phyloP scores from a whole-genome alignment of 2,888 invertebrate genomes.

The Neocrepidodera transversa region DNA sequence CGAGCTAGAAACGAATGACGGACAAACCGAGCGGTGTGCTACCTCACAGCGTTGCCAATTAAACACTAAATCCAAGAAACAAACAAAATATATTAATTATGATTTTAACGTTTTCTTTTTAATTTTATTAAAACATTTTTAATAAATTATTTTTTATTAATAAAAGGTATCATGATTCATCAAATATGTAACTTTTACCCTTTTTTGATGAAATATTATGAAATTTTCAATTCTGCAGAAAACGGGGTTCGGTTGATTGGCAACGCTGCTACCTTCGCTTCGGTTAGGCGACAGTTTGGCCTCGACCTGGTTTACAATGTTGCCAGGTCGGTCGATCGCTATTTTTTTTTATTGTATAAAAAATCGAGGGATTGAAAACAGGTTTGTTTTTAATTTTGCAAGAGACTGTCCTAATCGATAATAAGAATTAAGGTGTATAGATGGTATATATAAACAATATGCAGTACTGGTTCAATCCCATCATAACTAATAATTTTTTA shows the following conservation, averaged over 20 bases:
- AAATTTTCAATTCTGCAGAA: too few species aligned
- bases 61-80: too few species aligned
- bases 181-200: too few species aligned
- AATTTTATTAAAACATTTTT: not conserved
- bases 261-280: not conserved
- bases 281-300: constrained; percentile 14
- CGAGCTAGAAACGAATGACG: constrained; percentile 6
- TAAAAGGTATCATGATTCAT: not conserved
- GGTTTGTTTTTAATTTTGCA: constrained; percentile 7
- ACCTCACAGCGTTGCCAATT: not conserved
- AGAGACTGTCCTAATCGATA: not conserved
- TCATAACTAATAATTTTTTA: too few species aligned
- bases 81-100: too few species aligned
- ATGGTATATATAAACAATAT: not conserved
- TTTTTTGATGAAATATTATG: too few species aligned
- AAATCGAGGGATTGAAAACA: constrained; percentile 1
- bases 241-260: too few species aligned
- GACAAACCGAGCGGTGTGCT: constrained; percentile 11
- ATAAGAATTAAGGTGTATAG: not conserved
- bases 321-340: constrained; percentile 7
- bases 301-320: constrained; percentile 23
- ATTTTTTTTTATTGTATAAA: constrained; percentile 17
- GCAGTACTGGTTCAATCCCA: not conserved
- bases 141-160: not conserved
- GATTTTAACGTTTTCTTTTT: not conserved